Percentiles rank a stretch among this genome's conserved stretches.
Conservation (phyloP, 2,113 vertebrate genomes). For the Gobius niger region DNA sequence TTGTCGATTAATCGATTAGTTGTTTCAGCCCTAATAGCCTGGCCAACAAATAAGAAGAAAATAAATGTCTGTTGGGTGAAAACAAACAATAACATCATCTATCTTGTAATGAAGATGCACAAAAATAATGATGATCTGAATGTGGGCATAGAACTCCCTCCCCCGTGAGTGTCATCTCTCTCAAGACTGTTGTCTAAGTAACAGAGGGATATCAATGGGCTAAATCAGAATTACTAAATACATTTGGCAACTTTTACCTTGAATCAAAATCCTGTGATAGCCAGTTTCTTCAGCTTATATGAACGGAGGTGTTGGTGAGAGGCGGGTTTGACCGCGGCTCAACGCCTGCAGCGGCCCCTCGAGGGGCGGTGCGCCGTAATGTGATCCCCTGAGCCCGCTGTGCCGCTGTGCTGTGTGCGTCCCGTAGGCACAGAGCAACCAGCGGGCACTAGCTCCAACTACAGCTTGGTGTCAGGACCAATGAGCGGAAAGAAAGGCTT, state of each 20-base stretch:
- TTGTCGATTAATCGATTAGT: too few relatives aligned
- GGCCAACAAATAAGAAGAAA: too few relatives aligned
- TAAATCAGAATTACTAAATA: too few relatives aligned
- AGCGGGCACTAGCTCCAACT: slow-evolving; percentile 24
- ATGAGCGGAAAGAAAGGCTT: neutral
- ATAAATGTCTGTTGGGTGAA: too few relatives aligned
- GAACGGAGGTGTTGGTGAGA: slow-evolving; percentile 21
- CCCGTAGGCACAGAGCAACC: slow-evolving; percentile 27
- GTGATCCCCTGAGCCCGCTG: slow-evolving; percentile 33
- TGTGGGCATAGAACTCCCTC: too few relatives aligned
- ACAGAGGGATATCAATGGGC: too few relatives aligned
- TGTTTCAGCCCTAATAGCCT: too few relatives aligned
- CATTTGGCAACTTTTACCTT: too few relatives aligned
- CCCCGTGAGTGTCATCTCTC: neutral
- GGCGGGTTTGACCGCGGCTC: slow-evolving; percentile 39
- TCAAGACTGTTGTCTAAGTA: neutral
- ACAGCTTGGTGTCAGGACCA: slow-evolving; percentile 13
- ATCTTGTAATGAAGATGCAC: neutral
- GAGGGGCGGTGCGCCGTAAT: slow-evolving; percentile 48
- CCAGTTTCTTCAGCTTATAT: slow-evolving; percentile 13
- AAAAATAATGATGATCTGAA: neutral
- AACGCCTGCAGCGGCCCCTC: slow-evolving; percentile 57
- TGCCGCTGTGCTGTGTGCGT: slow-evolving; percentile 34
- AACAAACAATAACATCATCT: too few relatives aligned
- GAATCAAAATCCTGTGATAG: neutral